Base-by-base conservation (phyloP, 2,888 invertebrate species). In the Quadriops clusia region DNA sequence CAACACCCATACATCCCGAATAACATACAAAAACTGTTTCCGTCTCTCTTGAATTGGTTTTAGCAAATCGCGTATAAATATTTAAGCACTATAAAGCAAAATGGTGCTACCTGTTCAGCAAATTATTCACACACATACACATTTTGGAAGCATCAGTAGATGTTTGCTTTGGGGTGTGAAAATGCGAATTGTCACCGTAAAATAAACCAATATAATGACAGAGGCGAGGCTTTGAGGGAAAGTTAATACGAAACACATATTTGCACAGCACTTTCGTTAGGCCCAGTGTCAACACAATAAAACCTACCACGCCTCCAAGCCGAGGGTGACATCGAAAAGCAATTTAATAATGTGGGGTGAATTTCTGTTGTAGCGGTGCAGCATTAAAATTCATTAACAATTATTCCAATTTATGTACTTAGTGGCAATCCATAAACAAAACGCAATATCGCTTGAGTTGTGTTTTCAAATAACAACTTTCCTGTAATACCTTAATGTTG, bases 221-320 rank as follows among this genome's bases (percentile, higher is more conserved):
- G 45, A 45, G 51, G 47, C 43, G 49, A 45, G 49, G 49, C 49
- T 36, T 43, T 42, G 45, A 39, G 42, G 40, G 34, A 33, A 50
- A 51, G 51, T 51, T 56, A 55, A 55, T 56, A 49, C 50, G 47
- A 50, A 53, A 47, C 47, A 51, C 53, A 54, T 56, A 56, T 56
- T 56, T 56, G 53, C 55, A 37, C 45, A 55, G 54, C 54, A 53
- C 56, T 56, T 55, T 51, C 49, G 55, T 51, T 51, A 51, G 51
- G 47, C 46, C 47, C 47, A 48, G 40, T 47, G 51, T 54, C 53
- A 55, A 55, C 53, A 54, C 47, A 53, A 53, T 53, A 54, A 55
- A 52, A 49, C 39, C 44, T 40, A 49, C 50, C 46, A 46, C 47
- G 49, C 49, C 49, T 40, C 44, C 36, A 36, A 45, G 41, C 36